Percentiles rank a stretch among this genome's conserved stretches.
These are phyloP conservation scores for Siniperca undulata DNA, from an alignment of 2,797 vertebrate genomes.

Conservation along the genomic window DNA sequence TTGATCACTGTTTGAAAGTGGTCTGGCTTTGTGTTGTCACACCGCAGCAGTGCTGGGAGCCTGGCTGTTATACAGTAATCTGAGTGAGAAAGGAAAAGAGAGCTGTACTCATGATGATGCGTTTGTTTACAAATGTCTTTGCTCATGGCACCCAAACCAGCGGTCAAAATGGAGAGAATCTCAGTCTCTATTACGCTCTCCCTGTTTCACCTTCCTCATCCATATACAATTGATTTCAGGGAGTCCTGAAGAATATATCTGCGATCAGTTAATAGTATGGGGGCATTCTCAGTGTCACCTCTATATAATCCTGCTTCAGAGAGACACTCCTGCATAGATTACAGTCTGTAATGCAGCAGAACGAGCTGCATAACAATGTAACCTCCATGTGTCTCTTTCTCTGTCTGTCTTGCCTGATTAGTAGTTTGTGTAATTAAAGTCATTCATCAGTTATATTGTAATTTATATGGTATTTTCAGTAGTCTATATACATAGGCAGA, in stretches of 20 bases:
- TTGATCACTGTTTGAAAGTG: slow-evolving; percentile 10
- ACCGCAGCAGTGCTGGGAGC: slow-evolving; percentile 14
- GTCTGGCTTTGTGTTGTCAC: neutral
- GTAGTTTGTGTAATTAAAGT: neutral
- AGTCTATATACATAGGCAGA: neutral
- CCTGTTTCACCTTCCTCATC: slow-evolving; percentile 2
- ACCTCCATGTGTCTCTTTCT: neutral
- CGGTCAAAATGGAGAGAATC: neutral
- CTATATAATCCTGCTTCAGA: slow-evolving; percentile 32
- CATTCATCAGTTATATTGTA: neutral
- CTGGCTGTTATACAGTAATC: neutral
- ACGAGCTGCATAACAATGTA: neutral
- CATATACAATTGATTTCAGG: slow-evolving; percentile 26
- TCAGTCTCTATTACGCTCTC: neutral
- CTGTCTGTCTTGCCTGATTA: neutral
- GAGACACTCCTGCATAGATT: slow-evolving; percentile 29
- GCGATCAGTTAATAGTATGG: slow-evolving; percentile 22
- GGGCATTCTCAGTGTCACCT: slow-evolving; percentile 41
- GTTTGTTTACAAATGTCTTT: slow-evolving; percentile 22
- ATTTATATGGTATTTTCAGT: neutral
- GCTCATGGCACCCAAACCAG: neutral
- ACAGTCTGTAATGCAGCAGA: slow-evolving; percentile 14
- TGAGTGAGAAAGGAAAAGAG: neutral
- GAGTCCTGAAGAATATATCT: slow-evolving; percentile 2
- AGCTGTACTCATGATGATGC: neutral